Percentiles rank a stretch among this genome's conserved stretches.
phyloP scores from a whole-genome alignment of 2,113 vertebrate species.

The Chroicocephalus ridibundus region DNA sequence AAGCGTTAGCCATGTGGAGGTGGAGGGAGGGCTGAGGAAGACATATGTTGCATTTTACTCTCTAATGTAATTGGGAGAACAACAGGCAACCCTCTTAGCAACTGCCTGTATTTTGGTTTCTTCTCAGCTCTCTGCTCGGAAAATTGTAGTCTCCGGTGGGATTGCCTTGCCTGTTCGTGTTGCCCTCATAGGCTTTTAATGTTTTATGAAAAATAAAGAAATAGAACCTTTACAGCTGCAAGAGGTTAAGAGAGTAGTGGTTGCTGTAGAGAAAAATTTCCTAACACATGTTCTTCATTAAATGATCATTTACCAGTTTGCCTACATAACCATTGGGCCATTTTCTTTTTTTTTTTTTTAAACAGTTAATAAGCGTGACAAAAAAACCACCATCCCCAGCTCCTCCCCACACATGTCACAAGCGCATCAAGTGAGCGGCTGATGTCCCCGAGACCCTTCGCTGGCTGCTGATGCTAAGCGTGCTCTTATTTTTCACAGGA shows the following conservation, averaged over 20 bases:
- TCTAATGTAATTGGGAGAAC: constrained; percentile 46
- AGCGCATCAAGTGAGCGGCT: neutral
- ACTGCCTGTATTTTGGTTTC: constrained; percentile 32
- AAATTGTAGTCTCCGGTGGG: constrained; percentile 29
- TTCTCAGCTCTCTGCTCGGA: constrained; percentile 8
- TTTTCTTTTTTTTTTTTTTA: constrained; percentile 20
- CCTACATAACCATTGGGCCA: neutral
- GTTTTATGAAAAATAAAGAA: constrained; percentile 55
- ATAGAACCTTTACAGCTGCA: constrained; percentile 51
- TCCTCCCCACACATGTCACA: neutral
- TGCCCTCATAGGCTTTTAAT: constrained; percentile 8
- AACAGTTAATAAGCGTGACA: neutral
- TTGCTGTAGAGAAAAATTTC: constrained; percentile 37
- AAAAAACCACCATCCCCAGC: neutral
- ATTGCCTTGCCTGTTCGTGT: neutral
- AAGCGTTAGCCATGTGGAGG: constrained; percentile 24
- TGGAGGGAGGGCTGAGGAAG: constrained; percentile 24
- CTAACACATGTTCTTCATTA: constrained; percentile 47
- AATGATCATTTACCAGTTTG: constrained; percentile 47
- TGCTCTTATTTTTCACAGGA: neutral
- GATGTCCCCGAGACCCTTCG: neutral
- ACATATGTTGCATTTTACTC: constrained; percentile 45
- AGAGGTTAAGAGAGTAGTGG: constrained; percentile 19
- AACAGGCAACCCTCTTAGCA: constrained; percentile 36
- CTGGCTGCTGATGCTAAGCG: neutral